Base-by-base conservation (phyloP, 2,797 vertebrate species). In the Harpagifer antarcticus region DNA sequence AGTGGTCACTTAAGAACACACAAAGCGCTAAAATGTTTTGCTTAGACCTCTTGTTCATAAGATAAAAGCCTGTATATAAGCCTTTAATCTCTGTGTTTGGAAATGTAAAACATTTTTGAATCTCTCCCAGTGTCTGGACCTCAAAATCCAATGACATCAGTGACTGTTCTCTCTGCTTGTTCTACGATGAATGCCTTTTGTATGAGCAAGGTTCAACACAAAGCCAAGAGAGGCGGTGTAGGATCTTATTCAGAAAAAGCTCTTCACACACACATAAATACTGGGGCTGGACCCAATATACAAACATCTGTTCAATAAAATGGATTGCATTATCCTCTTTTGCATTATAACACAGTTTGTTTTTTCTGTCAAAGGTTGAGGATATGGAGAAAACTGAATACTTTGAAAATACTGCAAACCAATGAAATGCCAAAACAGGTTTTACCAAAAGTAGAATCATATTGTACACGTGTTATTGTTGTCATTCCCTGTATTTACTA, bases 51-150 rank as follows among this genome's bases (percentile, higher is more conserved):
- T 92, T 91, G 88, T 92, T 92, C 91, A 84, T 74, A 72, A 84
- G 85, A 92, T 89, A 81, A 92, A 93, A 92, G 83, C 61, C 65
- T 67, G 78, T 68, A 72, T 75, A 61, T 79, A 84, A 89, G 85
- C 79, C 82, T 94, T 92, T 94, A 87, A 93, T 93, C 89, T 93
- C 75, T 60, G 80, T 89, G 86, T 92, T 91, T 92, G 71, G 83
- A 92, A 89, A 91, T 88, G 82, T 74, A 67, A 88, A 92, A 91
- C 82, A 87, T 83, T 77, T 74, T 82, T 82, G 84, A 91, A 83
- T 89, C 74, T 86, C 71, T 78, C 88, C 52, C 69, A 76, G 84
- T 69, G 76, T 90, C 85, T 87, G 75, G 80, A 86, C 84, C 86
- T 88, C 88, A 78, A 71, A 82, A 76, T 85, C 66, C 74, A 75